Evolutionary conservation across 2,888 invertebrate genomes (phyloP).

Genomic region (Caenorhabditis sp.): DNA sequence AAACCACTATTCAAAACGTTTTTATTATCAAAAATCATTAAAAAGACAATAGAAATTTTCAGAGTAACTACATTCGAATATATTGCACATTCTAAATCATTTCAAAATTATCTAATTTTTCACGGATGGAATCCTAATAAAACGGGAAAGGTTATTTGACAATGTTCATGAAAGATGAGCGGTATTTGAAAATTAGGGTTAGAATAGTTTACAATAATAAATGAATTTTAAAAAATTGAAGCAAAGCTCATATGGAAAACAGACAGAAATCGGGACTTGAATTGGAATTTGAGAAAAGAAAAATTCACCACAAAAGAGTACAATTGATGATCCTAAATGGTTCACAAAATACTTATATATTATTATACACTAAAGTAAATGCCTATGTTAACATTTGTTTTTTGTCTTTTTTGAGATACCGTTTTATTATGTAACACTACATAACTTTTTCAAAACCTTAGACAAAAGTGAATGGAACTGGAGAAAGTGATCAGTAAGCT

Average conservation of each 20-base stretch:
- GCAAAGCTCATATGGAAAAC: slow-evolving; percentile 40
- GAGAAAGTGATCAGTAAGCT: slow-evolving; percentile 38
- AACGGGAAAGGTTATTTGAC: slow-evolving; percentile 8
- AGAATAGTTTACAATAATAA: slow-evolving; percentile 4
- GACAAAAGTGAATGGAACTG: slow-evolving; percentile 17
- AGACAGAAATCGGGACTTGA: slow-evolving; percentile 35
- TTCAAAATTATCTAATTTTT: neutral
- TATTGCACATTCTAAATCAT: neutral
- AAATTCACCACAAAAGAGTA: slow-evolving; percentile 43
- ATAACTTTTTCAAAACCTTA: slow-evolving; percentile 24
- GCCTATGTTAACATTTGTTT: slow-evolving; percentile 8
- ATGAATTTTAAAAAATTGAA: neutral
- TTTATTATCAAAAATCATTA: too few relatives aligned
- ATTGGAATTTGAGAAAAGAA: slow-evolving; percentile 32
- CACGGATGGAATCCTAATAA: slow-evolving; percentile 25
- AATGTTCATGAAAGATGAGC: slow-evolving; percentile 40
- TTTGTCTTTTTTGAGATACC: neutral
- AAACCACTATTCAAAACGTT: too few relatives aligned
- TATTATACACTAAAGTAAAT: neutral
- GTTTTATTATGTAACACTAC: slow-evolving; percentile 3
- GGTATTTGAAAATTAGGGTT: slow-evolving; percentile 22
- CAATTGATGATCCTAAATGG: slow-evolving; percentile 41
- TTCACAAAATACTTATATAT: slow-evolving; percentile 39
- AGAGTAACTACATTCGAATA: too few relatives aligned
- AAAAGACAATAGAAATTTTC: too few relatives aligned